Percentiles rank a stretch among this genome's conserved stretches.
These are phyloP conservation scores for Alouatta palliata DNA, from an alignment of 2,113 vertebrate species.

Conservation along the genomic window DNA sequence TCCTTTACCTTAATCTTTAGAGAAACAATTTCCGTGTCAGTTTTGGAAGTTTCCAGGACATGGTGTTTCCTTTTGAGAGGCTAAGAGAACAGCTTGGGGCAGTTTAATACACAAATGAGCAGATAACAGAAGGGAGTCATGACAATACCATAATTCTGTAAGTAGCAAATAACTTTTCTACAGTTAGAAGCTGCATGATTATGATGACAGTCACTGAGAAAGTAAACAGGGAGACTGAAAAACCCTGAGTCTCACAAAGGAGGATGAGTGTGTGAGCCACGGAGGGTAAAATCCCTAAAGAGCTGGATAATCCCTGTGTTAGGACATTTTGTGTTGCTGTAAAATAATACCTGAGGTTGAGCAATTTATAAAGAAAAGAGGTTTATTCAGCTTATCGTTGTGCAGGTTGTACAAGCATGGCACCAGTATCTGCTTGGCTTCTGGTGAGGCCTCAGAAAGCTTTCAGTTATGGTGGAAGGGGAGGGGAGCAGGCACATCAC, in stretches of 20 bases:
- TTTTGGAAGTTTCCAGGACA: constrained; percentile 45
- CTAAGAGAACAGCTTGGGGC: background rate
- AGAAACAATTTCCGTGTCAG: constrained; percentile 40
- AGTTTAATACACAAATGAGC: constrained; percentile 49
- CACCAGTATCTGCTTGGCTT: no score
- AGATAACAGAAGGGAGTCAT: background rate
- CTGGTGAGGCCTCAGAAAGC: no score
- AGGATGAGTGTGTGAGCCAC: background rate
- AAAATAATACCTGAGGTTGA: no score
- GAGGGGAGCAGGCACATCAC: no score
- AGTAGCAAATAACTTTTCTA: background rate
- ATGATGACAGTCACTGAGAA: background rate
- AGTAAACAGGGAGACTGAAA: background rate
- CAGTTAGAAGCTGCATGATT: background rate
- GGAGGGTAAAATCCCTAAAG: background rate
- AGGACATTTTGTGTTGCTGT: no score
- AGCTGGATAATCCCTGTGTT: background rate
- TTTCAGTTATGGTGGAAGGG: no score
- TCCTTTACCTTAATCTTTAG: constrained; percentile 36
- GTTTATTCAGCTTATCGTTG: no score
- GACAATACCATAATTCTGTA: background rate
- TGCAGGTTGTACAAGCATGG: no score
- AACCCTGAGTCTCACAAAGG: background rate
- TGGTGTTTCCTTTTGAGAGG: background rate
- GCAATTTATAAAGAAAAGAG: no score